Percentiles rank a stretch among this genome's conserved stretches.
Evolutionary conservation across 1,140 invertebrate genomes (phyloP).

Genomic region (Danaus plexippus): DNA sequence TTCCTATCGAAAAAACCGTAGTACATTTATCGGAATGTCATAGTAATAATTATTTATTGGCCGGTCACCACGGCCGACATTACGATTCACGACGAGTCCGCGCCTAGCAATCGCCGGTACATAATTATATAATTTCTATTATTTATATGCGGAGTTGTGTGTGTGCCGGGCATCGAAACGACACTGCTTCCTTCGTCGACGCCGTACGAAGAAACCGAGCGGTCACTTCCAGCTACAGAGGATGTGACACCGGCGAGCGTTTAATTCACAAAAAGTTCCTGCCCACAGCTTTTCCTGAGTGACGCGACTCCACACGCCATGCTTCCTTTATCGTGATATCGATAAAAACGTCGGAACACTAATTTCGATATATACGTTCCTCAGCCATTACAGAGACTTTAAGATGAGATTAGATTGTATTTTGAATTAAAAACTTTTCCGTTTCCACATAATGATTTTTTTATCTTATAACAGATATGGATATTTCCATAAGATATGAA

Average conservation of each 20-base stretch:
- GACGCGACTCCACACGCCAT: slow-evolving; percentile 34
- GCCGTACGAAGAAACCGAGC: slow-evolving; percentile 54
- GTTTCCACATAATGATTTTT: no score
- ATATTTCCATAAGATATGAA: no score
- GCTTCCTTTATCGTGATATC: slow-evolving; percentile 53
- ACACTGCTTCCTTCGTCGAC: slow-evolving; percentile 49
- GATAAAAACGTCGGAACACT: slow-evolving; percentile 53
- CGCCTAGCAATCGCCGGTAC: slow-evolving; percentile 47
- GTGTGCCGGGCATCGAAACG: slow-evolving; percentile 49
- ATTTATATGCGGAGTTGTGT: slow-evolving; percentile 60
- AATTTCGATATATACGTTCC: slow-evolving; percentile 15
- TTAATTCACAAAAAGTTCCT: slow-evolving; percentile 62
- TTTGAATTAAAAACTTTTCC: no score
- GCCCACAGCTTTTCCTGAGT: slow-evolving; percentile 49
- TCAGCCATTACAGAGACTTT: no score
- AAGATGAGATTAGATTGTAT: no score
- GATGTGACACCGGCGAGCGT: slow-evolving; percentile 49
- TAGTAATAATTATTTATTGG: slow-evolving; percentile 48
- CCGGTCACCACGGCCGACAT: slow-evolving; percentile 34
- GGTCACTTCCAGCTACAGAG: slow-evolving; percentile 53
- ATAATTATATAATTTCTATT: slow-evolving; percentile 70
- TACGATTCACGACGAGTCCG: slow-evolving; percentile 50
- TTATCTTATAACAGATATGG: no score
- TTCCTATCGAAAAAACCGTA: slow-evolving; percentile 54
- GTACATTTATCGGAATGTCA: slow-evolving; percentile 57